Conservation (phyloP, 2,113 vertebrate species). For the Callionymus lyra region DNA sequence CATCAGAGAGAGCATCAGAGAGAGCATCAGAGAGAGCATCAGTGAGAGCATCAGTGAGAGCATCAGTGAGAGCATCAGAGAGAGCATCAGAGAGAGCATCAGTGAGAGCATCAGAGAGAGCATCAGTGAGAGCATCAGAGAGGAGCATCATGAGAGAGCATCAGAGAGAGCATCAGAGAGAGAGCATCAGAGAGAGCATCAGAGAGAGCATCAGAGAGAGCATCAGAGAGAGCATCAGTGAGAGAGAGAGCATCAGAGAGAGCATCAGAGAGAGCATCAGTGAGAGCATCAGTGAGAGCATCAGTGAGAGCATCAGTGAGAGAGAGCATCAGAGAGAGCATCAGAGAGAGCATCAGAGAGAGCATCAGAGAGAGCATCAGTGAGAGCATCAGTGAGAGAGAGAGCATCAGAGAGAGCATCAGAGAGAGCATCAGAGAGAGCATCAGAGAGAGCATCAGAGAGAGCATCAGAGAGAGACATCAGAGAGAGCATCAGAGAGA, state of each 20-base stretch:
- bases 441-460: conserved; percentile 8
- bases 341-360: conserved; percentile 4
- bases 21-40: conserved; percentile 1
- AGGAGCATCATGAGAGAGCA: conserved; percentile 12
- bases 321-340: conserved; percentile 4
- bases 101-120: conserved; percentile 4
- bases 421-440: too few species aligned
- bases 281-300: too few species aligned
- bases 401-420: conserved; percentile 1
- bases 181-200: conserved; percentile 1
- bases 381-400: neutral
- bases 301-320: neutral
- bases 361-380: conserved; percentile 4
- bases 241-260: conserved; percentile 5
- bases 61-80: neutral
- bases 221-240: neutral
- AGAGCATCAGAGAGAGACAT: conserved; percentile 3
- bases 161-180: neutral
- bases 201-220: too few species aligned
- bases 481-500: neutral
- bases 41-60: too few species aligned
- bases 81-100: conserved; percentile 1
- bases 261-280: too few species aligned
- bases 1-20: too few species aligned
- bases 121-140: conserved; percentile 71